Evolutionary conservation across 2,888 invertebrate species (phyloP).

Genomic region (Strigamia transsilvanica): DNA sequence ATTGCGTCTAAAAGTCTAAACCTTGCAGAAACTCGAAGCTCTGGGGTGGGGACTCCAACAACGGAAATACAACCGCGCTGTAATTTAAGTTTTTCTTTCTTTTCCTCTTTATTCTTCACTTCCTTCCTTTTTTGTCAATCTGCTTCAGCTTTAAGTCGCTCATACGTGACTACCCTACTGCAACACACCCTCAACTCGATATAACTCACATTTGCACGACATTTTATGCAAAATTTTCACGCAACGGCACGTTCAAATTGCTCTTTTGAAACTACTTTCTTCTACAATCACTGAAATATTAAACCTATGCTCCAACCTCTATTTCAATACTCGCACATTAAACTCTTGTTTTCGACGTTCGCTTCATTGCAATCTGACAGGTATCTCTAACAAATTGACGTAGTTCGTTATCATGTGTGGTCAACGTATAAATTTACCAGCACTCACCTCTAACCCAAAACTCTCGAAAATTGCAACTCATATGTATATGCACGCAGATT

Average conservation of each 20-base stretch:
- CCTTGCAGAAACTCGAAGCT: too few relatives aligned
- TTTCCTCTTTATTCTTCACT: background rate
- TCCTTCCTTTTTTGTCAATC: conserved; percentile 26
- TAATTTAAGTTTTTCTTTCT: background rate
- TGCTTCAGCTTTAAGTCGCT: conserved; percentile 7
- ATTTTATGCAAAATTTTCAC: conserved; percentile 45
- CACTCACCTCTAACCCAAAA: conserved; percentile 47
- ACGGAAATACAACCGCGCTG: background rate
- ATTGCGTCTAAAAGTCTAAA: too few relatives aligned
- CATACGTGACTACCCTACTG: background rate
- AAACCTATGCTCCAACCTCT: conserved; percentile 1
- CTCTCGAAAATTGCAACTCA: conserved; percentile 40
- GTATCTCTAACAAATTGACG: conserved; percentile 20
- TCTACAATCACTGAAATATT: conserved; percentile 37
- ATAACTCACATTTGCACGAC: conserved; percentile 37
- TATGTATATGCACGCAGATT: background rate
- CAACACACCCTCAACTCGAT: conserved; percentile 33
- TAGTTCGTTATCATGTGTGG: conserved; percentile 29
- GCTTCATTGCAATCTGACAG: background rate
- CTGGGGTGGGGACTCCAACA: too few relatives aligned
- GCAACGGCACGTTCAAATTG: conserved; percentile 32
- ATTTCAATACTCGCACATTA: conserved; percentile 14
- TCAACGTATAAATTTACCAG: conserved; percentile 35
- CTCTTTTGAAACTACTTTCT: conserved; percentile 29
- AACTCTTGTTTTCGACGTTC: background rate